phyloP scores from a whole-genome alignment of 2,888 invertebrate genomes.

The Pristionchus arcanus region DNA sequence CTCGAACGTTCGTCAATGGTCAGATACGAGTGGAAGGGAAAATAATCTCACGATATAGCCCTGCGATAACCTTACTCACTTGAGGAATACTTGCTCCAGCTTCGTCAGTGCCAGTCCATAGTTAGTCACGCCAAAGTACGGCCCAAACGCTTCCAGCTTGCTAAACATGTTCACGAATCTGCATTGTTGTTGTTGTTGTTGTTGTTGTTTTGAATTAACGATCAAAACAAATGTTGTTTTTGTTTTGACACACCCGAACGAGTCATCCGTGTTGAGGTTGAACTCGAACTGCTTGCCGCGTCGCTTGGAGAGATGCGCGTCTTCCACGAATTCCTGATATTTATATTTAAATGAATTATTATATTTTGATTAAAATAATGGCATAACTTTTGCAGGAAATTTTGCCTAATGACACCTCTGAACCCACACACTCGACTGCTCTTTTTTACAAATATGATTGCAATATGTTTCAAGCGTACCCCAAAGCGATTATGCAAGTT shows the following conservation, averaged over 20 bases:
- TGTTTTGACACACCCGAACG: neutral
- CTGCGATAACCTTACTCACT: conserved; percentile 53
- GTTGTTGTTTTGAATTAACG: neutral
- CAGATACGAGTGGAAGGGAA: too few relatives aligned
- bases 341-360: neutral
- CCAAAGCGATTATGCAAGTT: too few relatives aligned
- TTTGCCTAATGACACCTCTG: too few relatives aligned
- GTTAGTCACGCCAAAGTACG: conserved; percentile 58
- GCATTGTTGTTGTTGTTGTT: neutral
- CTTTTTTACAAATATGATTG: too few relatives aligned
- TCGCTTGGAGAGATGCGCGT: conserved; percentile 18
- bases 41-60: too few relatives aligned
- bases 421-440: too few relatives aligned
- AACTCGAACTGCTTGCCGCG: conserved; percentile 66
- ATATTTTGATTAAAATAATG: neutral
- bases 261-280: neutral
- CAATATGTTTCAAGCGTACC: too few relatives aligned
- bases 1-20: too few relatives aligned
- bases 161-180: conserved; percentile 69
- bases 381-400: too few relatives aligned
- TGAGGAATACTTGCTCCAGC: conserved; percentile 75
- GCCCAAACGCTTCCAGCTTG: conserved; percentile 64
- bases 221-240: too few relatives aligned
- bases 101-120: conserved; percentile 74
- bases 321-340: conserved; percentile 4